Evolutionary conservation across 2,113 vertebrate species (phyloP).

Genomic region (Isurus oxyrinchus): DNA sequence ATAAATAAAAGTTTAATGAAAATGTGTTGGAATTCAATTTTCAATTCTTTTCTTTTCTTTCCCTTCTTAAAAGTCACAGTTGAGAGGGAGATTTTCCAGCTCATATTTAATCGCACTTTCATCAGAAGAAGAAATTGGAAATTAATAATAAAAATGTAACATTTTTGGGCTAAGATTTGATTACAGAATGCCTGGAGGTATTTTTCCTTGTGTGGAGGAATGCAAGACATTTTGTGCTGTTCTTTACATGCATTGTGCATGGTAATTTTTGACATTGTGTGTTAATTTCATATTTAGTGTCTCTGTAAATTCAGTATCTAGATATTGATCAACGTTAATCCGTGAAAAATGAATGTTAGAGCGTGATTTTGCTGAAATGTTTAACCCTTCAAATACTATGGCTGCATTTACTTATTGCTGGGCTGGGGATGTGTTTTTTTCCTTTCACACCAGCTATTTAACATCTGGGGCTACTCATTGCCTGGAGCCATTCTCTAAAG

Average conservation of each 20-base stretch:
- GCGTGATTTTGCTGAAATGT: neutral
- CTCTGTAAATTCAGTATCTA: neutral
- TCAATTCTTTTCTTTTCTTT: neutral
- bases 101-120: conserved; percentile 3
- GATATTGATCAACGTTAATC: neutral
- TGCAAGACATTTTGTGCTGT: neutral
- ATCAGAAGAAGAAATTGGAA: conserved; percentile 16
- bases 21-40: conserved; percentile 30
- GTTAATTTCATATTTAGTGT: conserved; percentile 1
- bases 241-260: neutral
- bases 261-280: neutral
- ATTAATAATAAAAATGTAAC: conserved; percentile 37
- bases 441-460: neutral
- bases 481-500: neutral
- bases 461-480: neutral
- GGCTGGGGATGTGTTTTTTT: neutral
- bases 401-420: neutral
- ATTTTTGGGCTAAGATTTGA: conserved; percentile 21
- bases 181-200: neutral
- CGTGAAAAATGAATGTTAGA: neutral
- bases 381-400: neutral
- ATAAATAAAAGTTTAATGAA: conserved; percentile 37
- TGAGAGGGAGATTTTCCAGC: conserved; percentile 21
- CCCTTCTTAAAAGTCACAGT: neutral
- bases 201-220: neutral